These are phyloP conservation scores for Hiodon tergisus DNA, from an alignment of 2,113 vertebrate genomes.

Conservation along the genomic window DNA sequence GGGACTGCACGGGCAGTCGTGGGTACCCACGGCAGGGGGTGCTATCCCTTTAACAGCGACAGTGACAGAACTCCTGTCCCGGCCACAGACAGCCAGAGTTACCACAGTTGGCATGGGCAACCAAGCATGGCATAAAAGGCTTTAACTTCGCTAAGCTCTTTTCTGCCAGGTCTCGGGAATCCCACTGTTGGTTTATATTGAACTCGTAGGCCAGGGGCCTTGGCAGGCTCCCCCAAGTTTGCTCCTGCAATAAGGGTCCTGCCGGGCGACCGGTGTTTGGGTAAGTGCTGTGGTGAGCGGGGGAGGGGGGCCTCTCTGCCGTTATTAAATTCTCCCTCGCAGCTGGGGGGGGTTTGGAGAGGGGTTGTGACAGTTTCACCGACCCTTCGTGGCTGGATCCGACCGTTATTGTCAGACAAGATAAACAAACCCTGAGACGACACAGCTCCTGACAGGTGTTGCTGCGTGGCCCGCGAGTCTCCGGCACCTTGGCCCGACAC, in stretches of 20 bases:
- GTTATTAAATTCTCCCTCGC: constrained; percentile 89
- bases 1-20: background rate
- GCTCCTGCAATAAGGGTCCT: constrained; percentile 70
- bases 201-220: constrained; percentile 79
- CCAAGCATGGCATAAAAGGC: constrained; percentile 91
- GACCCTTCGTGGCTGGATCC: constrained; percentile 61
- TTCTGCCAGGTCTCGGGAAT: constrained; percentile 84
- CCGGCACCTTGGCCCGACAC: constrained; percentile 25
- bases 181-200: constrained; percentile 97
- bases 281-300: constrained; percentile 74
- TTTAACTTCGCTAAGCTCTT: constrained; percentile 98
- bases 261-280: constrained; percentile 74
- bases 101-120: constrained; percentile 74
- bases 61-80: constrained; percentile 42
- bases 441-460: constrained; percentile 62
- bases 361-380: constrained; percentile 23
- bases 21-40: constrained; percentile 6
- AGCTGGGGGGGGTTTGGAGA: constrained; percentile 60
- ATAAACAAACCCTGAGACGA: constrained; percentile 43
- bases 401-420: constrained; percentile 69
- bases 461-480: constrained; percentile 27
- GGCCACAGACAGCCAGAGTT: constrained; percentile 54
- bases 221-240: constrained; percentile 65
- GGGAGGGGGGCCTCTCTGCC: constrained; percentile 61
- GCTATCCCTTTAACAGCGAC: constrained; percentile 44